These are phyloP conservation scores for Huso huso DNA, from an alignment of 2,797 vertebrate species.

Conservation along the genomic window DNA sequence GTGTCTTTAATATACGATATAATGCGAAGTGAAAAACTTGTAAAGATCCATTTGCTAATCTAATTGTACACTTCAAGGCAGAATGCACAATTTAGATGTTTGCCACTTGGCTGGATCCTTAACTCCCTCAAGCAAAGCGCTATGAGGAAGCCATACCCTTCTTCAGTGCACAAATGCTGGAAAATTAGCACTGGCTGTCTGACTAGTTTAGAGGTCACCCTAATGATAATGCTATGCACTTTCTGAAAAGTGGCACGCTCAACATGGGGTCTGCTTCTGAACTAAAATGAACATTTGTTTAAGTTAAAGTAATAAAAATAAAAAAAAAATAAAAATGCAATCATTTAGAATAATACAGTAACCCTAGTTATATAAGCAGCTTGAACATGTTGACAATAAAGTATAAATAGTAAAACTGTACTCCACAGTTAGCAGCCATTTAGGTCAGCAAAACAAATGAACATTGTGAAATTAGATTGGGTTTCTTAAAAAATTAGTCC, in stretches of 20 bases:
- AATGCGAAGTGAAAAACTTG: slow-evolving; percentile 7
- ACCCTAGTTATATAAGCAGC: no score
- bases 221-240: background rate
- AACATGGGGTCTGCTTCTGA: no score
- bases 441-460: no score
- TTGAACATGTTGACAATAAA: no score
- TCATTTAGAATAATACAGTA: no score
- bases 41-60: slow-evolving; percentile 10
- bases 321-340: no score
- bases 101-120: background rate
- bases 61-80: background rate
- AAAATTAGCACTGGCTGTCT: background rate
- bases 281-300: no score
- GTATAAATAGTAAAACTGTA: no score
- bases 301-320: no score
- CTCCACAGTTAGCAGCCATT: no score
- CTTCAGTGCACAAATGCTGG: background rate
- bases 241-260: background rate
- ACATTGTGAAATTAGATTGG: no score
- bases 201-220: background rate
- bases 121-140: background rate
- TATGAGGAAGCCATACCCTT: background rate
- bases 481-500: no score
- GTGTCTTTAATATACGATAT: background rate
- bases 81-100: slow-evolving; percentile 1